These are phyloP conservation scores for Cinclus mexicanus DNA, from an alignment of 2,113 vertebrate species.

Conservation along the genomic window DNA sequence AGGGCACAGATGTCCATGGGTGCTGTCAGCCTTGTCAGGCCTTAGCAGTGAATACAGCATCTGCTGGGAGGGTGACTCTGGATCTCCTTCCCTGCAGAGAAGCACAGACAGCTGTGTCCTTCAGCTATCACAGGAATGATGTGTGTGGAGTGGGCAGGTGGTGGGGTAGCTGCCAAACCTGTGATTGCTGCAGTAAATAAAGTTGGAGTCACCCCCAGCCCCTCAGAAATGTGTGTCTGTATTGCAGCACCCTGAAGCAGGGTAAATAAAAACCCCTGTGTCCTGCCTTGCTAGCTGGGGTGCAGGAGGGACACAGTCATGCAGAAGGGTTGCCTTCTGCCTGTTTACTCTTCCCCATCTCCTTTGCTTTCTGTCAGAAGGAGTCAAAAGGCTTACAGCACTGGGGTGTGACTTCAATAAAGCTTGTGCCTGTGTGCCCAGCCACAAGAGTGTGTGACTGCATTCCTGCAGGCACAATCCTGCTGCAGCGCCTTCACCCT, in stretches of 20 bases:
- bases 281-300: background rate
- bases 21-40: background rate
- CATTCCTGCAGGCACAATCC: background rate
- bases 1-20: background rate
- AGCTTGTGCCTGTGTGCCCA: background rate
- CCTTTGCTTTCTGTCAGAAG: background rate
- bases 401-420: accelerated
- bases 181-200: background rate
- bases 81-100: background rate
- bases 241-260: accelerated
- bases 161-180: background rate
- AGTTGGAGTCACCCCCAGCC: background rate
- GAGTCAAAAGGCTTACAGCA: background rate
- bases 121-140: background rate
- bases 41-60: background rate
- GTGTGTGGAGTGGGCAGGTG: accelerated
- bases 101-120: background rate
- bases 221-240: accelerated
- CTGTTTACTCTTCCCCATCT: background rate
- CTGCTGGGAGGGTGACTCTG: background rate
- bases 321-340: background rate
- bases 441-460: accelerated
- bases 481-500: accelerated
- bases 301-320: accelerated
- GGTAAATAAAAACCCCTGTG: background rate